Conservation (phyloP, 1,140 invertebrate genomes). For the Rhynchophorus ferrugineus region DNA sequence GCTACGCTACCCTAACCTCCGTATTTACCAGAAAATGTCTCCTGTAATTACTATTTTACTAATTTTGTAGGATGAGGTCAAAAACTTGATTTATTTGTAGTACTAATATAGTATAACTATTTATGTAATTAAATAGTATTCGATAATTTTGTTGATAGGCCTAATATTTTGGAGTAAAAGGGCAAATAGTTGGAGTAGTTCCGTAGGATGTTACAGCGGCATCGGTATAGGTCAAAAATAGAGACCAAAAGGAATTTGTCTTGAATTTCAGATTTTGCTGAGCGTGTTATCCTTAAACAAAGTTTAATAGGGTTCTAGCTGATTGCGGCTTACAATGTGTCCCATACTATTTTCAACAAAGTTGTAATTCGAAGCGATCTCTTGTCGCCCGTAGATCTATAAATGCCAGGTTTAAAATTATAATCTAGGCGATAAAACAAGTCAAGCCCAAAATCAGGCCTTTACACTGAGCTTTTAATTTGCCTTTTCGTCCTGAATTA, state of each 20-base stretch:
- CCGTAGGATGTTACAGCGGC: too few relatives aligned
- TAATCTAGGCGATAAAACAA: slow-evolving; percentile 21
- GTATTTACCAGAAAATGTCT: too few relatives aligned
- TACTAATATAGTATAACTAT: too few relatives aligned
- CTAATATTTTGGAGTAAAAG: too few relatives aligned
- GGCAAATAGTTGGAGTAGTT: too few relatives aligned
- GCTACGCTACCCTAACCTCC: too few relatives aligned
- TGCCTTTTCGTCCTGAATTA: slow-evolving; percentile 14
- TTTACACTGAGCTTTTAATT: slow-evolving; percentile 21
- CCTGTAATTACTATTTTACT: too few relatives aligned
- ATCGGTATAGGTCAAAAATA: too few relatives aligned
- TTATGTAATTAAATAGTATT: too few relatives aligned
- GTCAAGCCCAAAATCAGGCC: slow-evolving; percentile 19
- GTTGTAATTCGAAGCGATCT: slow-evolving; percentile 17
- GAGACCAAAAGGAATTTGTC: neutral
- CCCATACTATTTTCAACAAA: slow-evolving; percentile 13
- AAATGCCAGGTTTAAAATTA: slow-evolving; percentile 21
- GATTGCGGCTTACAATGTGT: slow-evolving; percentile 8
- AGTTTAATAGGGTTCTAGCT: slow-evolving; percentile 9
- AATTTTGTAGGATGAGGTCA: too few relatives aligned
- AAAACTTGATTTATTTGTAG: too few relatives aligned
- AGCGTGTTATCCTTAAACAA: slow-evolving; percentile 8
- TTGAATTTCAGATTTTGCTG: slow-evolving; percentile 1
- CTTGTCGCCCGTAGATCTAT: slow-evolving; percentile 18
- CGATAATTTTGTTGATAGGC: too few relatives aligned